Evolutionary conservation across 2,113 vertebrate genomes (phyloP).

Genomic region (Oenanthe oenanthe): DNA sequence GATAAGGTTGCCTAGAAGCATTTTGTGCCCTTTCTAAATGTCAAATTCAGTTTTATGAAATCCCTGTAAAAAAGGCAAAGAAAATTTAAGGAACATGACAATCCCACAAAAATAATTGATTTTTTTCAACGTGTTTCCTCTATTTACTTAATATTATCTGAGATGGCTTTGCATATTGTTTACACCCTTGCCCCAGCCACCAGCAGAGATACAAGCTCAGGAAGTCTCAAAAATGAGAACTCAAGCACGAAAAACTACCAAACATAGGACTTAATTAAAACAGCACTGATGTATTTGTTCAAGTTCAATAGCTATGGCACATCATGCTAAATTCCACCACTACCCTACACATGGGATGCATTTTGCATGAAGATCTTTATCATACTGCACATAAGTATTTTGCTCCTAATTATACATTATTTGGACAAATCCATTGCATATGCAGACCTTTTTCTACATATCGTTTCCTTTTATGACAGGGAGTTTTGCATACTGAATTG

Average conservation of each 20-base stretch:
- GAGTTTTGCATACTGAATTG: not conserved
- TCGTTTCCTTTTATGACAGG: not conserved
- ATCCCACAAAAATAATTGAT: fast-evolving
- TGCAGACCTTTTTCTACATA: not conserved
- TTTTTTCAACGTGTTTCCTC: not conserved
- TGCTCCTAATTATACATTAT: not conserved
- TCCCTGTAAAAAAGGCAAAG: not conserved
- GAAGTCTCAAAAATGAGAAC: not conserved
- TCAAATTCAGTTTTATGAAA: not conserved
- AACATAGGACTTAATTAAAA: not conserved
- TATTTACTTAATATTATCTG: not conserved
- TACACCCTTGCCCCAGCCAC: not conserved
- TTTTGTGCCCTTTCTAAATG: constrained; percentile 17
- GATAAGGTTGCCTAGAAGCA: not conserved
- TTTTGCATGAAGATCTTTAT: not conserved
- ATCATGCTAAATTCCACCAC: not conserved
- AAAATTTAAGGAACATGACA: not conserved
- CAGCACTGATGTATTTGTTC: not conserved
- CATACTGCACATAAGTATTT: not conserved
- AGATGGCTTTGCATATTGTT: not conserved
- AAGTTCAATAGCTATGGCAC: not conserved
- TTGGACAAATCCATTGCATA: not conserved
- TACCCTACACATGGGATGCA: not conserved
- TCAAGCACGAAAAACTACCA: not conserved
- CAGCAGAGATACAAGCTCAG: not conserved